Base-by-base conservation (phyloP, 2,113 vertebrate species). In the Aldabrachelys gigantea region DNA sequence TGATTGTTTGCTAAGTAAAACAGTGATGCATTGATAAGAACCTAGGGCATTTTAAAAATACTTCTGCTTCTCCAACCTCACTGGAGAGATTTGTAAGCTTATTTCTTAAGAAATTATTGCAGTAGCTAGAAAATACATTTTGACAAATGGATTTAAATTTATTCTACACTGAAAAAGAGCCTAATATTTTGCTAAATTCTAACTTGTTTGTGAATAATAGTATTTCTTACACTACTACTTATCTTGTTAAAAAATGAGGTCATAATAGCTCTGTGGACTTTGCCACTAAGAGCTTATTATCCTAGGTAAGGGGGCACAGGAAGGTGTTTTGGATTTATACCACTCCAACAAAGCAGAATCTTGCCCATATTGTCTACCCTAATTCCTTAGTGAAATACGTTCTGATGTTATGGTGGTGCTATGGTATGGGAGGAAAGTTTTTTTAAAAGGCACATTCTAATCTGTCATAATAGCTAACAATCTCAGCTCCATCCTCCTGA, bases 1-100 rank as follows among this genome's bases (percentile, higher is more conserved):
- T 89, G 25, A 72, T 59, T n/a, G 90, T 29, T 12, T 17, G 62
- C 85, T 93, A 91, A 93, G 44, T 75, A 91, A 92, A 95, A 88
- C 10, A 84, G 21, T 41, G 80, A 41, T 92, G n/a, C n/a, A 53
- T 17, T 7, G 53, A 85, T 54, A 76, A 80, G 31, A 92, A 91
- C 25, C 25, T 86, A 93, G 78, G 79, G 52, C 87, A 96, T 95
- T 97, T 41, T 69, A 19, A 80, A 72, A 50, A 84, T 56, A 22
- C 35, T 38, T 72, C 44, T 50, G 53, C 75, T 81, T 92, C 38
- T 88, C 81, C 89, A 85, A 89, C 52, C 38, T 79, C 59, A 65
- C 80, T 87, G 62, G 80, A 94, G 82, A 89, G 90, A 27, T 1
- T 69, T 2, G 1, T 47, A 38, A 91, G 53, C 85, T 78, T 89